These are phyloP conservation scores for Chaenogobius annularis DNA, from an alignment of 2,113 vertebrate genomes.

Conservation along the genomic window DNA sequence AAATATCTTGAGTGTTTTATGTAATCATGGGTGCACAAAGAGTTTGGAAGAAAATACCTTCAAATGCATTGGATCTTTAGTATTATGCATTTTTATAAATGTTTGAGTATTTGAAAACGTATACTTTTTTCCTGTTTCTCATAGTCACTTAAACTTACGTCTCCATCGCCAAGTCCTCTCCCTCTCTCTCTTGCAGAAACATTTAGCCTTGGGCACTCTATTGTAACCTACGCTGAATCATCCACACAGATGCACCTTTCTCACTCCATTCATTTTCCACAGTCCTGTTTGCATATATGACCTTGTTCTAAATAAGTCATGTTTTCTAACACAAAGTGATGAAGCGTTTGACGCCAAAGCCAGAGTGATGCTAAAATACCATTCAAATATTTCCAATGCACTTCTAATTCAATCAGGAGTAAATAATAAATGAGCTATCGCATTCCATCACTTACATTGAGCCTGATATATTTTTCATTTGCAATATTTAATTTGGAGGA, in stretches of 20 bases:
- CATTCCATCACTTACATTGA: too few relatives aligned
- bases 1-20: background rate
- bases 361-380: too few relatives aligned
- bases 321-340: too few relatives aligned
- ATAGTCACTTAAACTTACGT: slow-evolving; percentile 9
- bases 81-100: background rate
- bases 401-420: too few relatives aligned
- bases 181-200: slow-evolving; percentile 40
- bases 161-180: background rate
- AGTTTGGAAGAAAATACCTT: background rate
- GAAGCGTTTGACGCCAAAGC: too few relatives aligned
- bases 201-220: slow-evolving; percentile 43
- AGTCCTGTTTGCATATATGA: slow-evolving; percentile 19
- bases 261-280: slow-evolving; percentile 12
- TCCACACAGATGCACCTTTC: slow-evolving; percentile 39
- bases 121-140: slow-evolving; percentile 9
- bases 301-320: background rate
- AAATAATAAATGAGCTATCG: too few relatives aligned
- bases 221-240: slow-evolving; percentile 44
- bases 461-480: too few relatives aligned
- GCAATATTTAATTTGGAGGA: too few relatives aligned
- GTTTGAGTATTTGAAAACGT: background rate
- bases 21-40: background rate
- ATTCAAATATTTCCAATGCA: too few relatives aligned
- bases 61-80: background rate